Conservation (phyloP, 2,113 vertebrate species). For the Brachyistius frenatus region DNA sequence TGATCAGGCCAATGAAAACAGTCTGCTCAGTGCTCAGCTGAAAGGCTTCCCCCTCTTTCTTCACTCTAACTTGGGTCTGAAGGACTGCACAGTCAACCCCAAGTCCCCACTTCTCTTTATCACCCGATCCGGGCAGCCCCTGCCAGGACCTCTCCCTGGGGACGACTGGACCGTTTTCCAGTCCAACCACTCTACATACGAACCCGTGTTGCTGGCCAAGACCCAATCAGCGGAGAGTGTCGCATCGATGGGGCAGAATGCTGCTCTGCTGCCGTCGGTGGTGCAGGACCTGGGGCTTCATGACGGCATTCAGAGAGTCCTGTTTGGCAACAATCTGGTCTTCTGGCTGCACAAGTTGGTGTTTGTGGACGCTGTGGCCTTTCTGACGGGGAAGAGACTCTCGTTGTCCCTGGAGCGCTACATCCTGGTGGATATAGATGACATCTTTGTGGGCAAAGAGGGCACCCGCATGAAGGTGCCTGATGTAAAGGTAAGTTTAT, state of each 20-base stretch:
- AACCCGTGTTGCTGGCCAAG: slow-evolving; percentile 94
- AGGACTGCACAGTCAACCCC: slow-evolving; percentile 96
- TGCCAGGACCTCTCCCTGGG: slow-evolving; percentile 92
- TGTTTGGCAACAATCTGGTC: slow-evolving; percentile 96
- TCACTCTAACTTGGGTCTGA: slow-evolving; percentile 95
- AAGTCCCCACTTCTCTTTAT: slow-evolving; percentile 96
- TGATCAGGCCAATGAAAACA: slow-evolving; percentile 96
- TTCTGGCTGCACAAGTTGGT: slow-evolving; percentile 98
- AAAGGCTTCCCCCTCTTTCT: slow-evolving; percentile 98
- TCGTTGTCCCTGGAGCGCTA: slow-evolving; percentile 94
- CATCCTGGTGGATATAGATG: slow-evolving; percentile 95
- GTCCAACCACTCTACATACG: slow-evolving; percentile 97
- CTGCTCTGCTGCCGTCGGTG: slow-evolving; percentile 92
- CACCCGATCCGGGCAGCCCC: slow-evolving; percentile 91
- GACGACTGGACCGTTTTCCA: slow-evolving; percentile 99
- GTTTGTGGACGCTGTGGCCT: slow-evolving; percentile 95
- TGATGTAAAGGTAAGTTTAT: slow-evolving; percentile 91
- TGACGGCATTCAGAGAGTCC: slow-evolving; percentile 94
- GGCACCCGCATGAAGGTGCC: slow-evolving; percentile 97
- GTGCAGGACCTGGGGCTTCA: slow-evolving; percentile 98
- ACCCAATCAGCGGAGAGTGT: slow-evolving; percentile 93
- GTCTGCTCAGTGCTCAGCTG: slow-evolving; percentile 96
- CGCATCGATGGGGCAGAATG: slow-evolving; percentile 88
- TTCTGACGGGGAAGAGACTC: slow-evolving; percentile 94
- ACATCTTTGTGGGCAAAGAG: slow-evolving; percentile 99